Evolutionary conservation across 1,140 invertebrate genomes (phyloP).

Genomic region (Halotydeus destructor): DNA sequence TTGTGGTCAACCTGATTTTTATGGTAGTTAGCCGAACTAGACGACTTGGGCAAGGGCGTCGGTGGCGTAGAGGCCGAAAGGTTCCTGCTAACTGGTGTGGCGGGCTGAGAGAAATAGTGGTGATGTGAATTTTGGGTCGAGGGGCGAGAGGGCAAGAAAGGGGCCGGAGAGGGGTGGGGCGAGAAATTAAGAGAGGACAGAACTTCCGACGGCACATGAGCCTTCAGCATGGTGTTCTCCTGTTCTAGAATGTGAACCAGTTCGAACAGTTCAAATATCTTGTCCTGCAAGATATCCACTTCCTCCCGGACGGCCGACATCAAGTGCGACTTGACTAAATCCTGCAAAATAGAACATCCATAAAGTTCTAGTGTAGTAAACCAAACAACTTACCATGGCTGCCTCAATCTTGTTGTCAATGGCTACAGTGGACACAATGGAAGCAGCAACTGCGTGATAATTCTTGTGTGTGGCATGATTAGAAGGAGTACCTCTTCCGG

Average conservation of each 20-base stretch:
- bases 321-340: conserved; percentile 91
- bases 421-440: conserved; percentile 48
- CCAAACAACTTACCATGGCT: conserved; percentile 55
- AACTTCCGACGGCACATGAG: conserved; percentile 64
- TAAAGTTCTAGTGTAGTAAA: neutral
- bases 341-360: conserved; percentile 22
- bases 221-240: conserved; percentile 69
- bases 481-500: no score
- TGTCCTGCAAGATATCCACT: conserved; percentile 86
- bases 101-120: no score
- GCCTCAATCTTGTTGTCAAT: conserved; percentile 98
- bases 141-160: no score
- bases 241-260: conserved; percentile 33
- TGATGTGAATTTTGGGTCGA: no score
- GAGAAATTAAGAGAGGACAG: conserved; percentile 39
- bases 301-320: conserved; percentile 96
- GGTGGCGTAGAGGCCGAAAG: no score
- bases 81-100: no score
- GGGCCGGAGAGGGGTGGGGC: no score
- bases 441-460: no score
- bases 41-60: no score
- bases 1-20: no score
- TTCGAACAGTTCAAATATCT: conserved; percentile 52
- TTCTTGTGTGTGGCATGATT: no score
- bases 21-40: no score